Conservation (phyloP, 2,113 vertebrate species). For the Panthera leo region DNA sequence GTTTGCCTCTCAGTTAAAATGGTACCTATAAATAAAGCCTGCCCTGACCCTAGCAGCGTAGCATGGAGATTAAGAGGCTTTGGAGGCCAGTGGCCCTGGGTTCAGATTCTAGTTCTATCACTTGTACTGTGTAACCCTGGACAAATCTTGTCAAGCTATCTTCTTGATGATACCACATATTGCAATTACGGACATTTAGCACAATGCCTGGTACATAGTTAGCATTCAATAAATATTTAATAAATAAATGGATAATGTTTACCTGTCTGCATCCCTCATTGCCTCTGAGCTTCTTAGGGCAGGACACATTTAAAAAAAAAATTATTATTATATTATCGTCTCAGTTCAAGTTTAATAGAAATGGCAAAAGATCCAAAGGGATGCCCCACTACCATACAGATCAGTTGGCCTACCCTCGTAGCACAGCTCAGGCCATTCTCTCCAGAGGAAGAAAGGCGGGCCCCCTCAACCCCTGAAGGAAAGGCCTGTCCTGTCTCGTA, state of each 20-base stretch:
- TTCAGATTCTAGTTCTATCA: not conserved
- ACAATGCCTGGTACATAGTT: not conserved
- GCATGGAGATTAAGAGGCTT: not conserved
- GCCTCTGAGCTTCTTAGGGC: slow-evolving; percentile 3
- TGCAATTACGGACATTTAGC: not conserved
- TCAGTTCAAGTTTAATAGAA: slow-evolving; percentile 67
- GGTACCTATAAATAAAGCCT: not conserved
- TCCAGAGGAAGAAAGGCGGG: not conserved
- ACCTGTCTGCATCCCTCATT: not conserved
- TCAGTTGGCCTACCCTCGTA: not conserved
- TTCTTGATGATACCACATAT: not conserved
- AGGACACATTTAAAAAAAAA: not conserved
- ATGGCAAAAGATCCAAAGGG: slow-evolving; percentile 34
- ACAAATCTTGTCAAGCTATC: not conserved
- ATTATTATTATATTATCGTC: no score
- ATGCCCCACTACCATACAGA: not conserved
- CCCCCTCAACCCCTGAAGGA: not conserved
- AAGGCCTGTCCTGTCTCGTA: not conserved
- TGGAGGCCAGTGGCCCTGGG: not conserved
- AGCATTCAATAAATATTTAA: not conserved
- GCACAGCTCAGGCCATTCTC: not conserved
- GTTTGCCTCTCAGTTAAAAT: not conserved
- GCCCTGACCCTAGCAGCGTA: not conserved
- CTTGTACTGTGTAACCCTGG: not conserved
- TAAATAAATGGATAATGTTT: not conserved